These are phyloP conservation scores for Chrysolina americana DNA, from an alignment of 2,888 invertebrate species.

Conservation along the genomic window DNA sequence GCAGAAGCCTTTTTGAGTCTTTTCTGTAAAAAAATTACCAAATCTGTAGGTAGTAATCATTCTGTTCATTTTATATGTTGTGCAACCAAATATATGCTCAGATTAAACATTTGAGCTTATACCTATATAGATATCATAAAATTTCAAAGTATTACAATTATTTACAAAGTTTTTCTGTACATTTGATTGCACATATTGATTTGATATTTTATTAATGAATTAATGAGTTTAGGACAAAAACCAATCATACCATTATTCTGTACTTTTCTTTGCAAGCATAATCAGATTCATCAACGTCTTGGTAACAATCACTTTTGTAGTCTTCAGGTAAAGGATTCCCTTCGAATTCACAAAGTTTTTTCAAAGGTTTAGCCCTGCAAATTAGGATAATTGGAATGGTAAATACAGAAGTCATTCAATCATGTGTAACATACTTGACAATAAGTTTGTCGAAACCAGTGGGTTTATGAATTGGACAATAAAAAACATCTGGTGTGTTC, in stretches of 20 bases:
- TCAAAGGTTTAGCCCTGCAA: conserved; percentile 76
- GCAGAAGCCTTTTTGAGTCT: conserved; percentile 67
- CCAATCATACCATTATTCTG: conserved; percentile 80
- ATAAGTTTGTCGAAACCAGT: conserved; percentile 82
- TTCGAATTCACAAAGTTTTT: conserved; percentile 82
- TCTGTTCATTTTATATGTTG: background rate
- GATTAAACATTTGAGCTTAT: background rate
- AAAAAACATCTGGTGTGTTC: conserved; percentile 85
- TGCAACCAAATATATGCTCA: conserved; percentile 10
- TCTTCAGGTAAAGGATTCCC: conserved; percentile 79
- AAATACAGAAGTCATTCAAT: conserved; percentile 22
- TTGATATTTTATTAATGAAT: background rate
- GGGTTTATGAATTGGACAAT: conserved; percentile 85
- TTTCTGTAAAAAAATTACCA: conserved; percentile 66
- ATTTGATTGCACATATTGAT: background rate
- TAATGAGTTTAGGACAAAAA: background rate
- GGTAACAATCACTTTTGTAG: conserved; percentile 85
- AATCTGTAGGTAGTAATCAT: conserved; percentile 11
- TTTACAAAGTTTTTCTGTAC: background rate
- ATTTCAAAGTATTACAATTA: too few species aligned
- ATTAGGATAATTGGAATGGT: conserved; percentile 13
- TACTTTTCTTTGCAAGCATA: conserved; percentile 87
- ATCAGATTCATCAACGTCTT: conserved; percentile 84
- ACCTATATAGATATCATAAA: too few species aligned
- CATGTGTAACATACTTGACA: conserved; percentile 71